Conservation (phyloP, 2,888 invertebrate genomes). For the Sialis fuliginosa region DNA sequence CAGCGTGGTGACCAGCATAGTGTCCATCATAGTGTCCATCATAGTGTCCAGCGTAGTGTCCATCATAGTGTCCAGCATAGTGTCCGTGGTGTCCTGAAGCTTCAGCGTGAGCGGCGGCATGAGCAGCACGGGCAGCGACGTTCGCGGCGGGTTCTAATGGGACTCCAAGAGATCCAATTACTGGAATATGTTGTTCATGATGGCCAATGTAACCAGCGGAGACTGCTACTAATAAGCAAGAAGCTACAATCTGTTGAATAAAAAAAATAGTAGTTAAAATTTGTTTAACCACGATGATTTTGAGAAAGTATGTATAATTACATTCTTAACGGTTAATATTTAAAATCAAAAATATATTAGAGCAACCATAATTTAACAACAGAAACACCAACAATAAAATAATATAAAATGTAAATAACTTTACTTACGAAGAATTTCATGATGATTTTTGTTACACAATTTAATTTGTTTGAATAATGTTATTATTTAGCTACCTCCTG, state of each 20-base stretch:
- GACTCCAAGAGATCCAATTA: constrained; percentile 16
- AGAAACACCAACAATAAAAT: not conserved
- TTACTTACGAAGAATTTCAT: no score
- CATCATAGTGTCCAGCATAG: constrained; percentile 8
- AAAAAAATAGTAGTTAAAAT: no score
- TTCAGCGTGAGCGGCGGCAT: constrained; percentile 1
- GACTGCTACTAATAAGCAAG: not conserved
- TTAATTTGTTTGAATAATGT: no score
- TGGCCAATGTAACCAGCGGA: not conserved
- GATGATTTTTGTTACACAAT: no score
- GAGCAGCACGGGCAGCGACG: constrained; percentile 31
- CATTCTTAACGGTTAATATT: no score
- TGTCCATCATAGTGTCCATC: not conserved
- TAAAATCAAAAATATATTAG: no score
- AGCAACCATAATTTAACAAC: no score
- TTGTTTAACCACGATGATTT: no score
- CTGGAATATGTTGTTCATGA: constrained; percentile 20
- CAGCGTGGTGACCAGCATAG: constrained; percentile 1
- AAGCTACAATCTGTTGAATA: no score
- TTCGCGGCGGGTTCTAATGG: constrained; percentile 30
- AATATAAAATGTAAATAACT: not conserved
- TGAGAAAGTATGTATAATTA: no score
- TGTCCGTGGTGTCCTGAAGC: constrained; percentile 1
- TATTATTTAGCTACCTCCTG: no score
- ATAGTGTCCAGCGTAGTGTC: constrained; percentile 5